Base-by-base conservation (phyloP, 2,888 invertebrate genomes). In the Cybosia mesomella region DNA sequence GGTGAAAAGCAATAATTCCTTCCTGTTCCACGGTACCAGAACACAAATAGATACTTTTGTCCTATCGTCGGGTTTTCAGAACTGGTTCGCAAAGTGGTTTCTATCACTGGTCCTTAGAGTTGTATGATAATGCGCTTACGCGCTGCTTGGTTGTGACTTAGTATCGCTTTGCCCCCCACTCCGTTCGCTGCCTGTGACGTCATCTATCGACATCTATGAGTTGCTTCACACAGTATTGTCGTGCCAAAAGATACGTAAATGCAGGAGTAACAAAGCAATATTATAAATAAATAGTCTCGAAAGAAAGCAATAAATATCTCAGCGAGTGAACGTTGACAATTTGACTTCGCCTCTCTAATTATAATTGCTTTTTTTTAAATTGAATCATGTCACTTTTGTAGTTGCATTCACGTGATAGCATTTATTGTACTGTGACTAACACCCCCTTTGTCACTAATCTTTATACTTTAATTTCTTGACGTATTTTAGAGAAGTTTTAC, bases 141-240 rank as follows among this genome's bases (percentile, higher is more conserved):
- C 87, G 86, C 84, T 84, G 90, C 89, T 89, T 88, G 93, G 93
- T 93, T 93, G 93, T 93, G 93, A 92, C 87, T 88, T 91, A 88
- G 85, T 84, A 86, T 87, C 87, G 91, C 89, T 85, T 85, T 77
- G 74, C 78, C 83, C 74, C 80, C 67, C 71, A 32, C 75, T 58
- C 75, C 74, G 71, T 70, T 70, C 72, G 74, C 62, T 70, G 71
- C 67, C 67, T 63, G 32, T 72, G 72, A 71, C 81, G 75, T 66
- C 68, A 71, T 73, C 73, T 69, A 68, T 70, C 73, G 73, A 73
- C 70, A 67, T 70, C 57, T 55, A 60, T 18, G 62, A 71, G 74
- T 72, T 75, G 79, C 73, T 72, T 76, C 72, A 67, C 73, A 74
- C 86, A 87, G 87, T 88, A 85, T 88, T 85, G 83, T 86, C 87